Evolutionary conservation across 2,113 vertebrate species (phyloP).

Genomic region (Phasianus colchicus): DNA sequence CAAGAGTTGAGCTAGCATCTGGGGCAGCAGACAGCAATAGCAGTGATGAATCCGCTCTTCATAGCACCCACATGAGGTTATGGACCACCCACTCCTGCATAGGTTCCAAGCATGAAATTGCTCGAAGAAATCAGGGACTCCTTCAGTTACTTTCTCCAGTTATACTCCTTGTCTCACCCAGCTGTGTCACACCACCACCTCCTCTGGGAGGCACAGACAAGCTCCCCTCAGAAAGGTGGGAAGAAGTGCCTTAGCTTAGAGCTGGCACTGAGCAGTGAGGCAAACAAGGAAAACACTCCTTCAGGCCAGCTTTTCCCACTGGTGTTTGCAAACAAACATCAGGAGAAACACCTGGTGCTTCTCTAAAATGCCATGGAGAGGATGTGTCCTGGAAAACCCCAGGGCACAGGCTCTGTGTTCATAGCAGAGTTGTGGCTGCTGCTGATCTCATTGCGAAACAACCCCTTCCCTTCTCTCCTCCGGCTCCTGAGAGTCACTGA

Average conservation of each 20-base stretch:
- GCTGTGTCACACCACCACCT: background rate
- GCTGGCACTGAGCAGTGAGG: background rate
- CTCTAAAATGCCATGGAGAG: background rate
- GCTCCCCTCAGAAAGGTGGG: background rate
- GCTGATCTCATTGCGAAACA: background rate
- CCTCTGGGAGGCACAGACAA: background rate
- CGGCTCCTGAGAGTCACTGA: accelerated
- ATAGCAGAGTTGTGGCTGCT: background rate
- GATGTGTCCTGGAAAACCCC: background rate
- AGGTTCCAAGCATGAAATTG: background rate
- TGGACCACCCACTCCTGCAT: background rate
- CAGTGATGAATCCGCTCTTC: background rate
- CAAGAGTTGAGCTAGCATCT: background rate
- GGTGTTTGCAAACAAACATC: background rate
- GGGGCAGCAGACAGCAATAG: background rate
- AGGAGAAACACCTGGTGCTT: background rate
- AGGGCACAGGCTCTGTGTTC: background rate
- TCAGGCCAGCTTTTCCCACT: background rate
- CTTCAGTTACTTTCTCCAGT: accelerated
- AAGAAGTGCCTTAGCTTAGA: no score
- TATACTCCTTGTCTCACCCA: background rate
- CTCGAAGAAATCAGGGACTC: background rate
- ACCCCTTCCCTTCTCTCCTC: background rate
- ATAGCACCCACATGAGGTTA: background rate
- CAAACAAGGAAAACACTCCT: background rate